Percentiles rank a stretch among this genome's conserved stretches.
These are phyloP conservation scores for Urophycis tenuis DNA, from an alignment of 2,797 vertebrate genomes.

Conservation along the genomic window DNA sequence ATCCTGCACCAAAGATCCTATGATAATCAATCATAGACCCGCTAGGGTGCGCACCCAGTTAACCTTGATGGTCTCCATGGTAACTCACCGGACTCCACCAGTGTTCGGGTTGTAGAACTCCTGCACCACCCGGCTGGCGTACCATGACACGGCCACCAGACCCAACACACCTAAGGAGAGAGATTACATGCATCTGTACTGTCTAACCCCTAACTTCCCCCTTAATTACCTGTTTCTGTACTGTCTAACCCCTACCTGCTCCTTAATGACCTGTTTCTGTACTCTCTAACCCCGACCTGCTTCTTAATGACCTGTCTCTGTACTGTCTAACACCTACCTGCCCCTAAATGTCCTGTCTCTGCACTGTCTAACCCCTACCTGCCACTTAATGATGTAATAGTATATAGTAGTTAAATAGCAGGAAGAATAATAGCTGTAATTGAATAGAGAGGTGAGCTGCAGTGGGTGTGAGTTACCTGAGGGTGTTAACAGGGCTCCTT, in stretches of 20 bases:
- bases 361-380: too few relatives aligned
- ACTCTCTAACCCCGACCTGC: too few relatives aligned
- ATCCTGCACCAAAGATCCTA: background rate
- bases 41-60: background rate
- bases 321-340: too few relatives aligned
- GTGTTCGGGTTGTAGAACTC: conserved; percentile 64
- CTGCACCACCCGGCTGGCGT: conserved; percentile 58
- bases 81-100: conserved; percentile 55
- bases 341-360: too few relatives aligned
- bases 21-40: background rate
- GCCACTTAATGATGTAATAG: too few relatives aligned
- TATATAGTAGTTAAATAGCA: too few relatives aligned
- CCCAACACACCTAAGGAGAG: conserved; percentile 57
- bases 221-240: background rate
- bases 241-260: background rate
- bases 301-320: too few relatives aligned
- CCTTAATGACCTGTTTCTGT: background rate
- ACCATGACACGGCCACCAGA: conserved; percentile 65
- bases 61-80: background rate
- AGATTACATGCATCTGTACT: background rate
- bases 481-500: background rate
- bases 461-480: background rate
- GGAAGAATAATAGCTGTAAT: too few relatives aligned
- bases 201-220: background rate
- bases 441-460: too few relatives aligned